phyloP scores from a whole-genome alignment of 2,888 invertebrate species.

The Caradrina clavipalpis region DNA sequence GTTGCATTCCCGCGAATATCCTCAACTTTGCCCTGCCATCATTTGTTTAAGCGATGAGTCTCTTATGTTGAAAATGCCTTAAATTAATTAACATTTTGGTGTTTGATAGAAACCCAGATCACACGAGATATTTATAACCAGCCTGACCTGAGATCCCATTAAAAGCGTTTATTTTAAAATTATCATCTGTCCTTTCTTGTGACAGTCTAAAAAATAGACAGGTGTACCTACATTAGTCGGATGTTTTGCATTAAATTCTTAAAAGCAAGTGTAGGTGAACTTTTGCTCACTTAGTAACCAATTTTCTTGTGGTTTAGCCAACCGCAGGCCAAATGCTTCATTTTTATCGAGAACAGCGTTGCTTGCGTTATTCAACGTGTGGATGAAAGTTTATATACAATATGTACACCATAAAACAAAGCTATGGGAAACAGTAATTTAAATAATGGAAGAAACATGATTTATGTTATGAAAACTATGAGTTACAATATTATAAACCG shows the following conservation, averaged over 20 bases:
- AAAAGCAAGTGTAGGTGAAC: background rate
- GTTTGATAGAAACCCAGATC: background rate
- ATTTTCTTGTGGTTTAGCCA: constrained; percentile 21
- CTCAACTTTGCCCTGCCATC: background rate
- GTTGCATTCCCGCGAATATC: too few species aligned
- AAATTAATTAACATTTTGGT: background rate
- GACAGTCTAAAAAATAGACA: background rate
- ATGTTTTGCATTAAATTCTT: constrained; percentile 9
- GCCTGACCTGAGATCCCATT: background rate
- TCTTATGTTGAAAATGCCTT: background rate
- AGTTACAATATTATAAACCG: too few species aligned
- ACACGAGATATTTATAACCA: background rate
- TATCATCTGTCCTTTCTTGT: background rate
- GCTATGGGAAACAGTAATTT: too few species aligned
- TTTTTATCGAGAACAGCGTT: constrained; percentile 20
- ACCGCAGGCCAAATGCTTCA: constrained; percentile 34
- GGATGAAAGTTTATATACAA: constrained; percentile 20
- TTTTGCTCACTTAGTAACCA: constrained; percentile 27
- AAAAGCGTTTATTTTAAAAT: background rate
- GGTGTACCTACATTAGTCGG: background rate
- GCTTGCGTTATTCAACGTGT: constrained; percentile 1
- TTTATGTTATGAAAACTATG: too few species aligned
- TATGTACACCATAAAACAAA: background rate
- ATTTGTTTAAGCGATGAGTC: background rate
- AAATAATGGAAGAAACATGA: too few species aligned